These are phyloP conservation scores for Pangasianodon hypophthalmus DNA, from an alignment of 2,113 vertebrate genomes.

Conservation along the genomic window DNA sequence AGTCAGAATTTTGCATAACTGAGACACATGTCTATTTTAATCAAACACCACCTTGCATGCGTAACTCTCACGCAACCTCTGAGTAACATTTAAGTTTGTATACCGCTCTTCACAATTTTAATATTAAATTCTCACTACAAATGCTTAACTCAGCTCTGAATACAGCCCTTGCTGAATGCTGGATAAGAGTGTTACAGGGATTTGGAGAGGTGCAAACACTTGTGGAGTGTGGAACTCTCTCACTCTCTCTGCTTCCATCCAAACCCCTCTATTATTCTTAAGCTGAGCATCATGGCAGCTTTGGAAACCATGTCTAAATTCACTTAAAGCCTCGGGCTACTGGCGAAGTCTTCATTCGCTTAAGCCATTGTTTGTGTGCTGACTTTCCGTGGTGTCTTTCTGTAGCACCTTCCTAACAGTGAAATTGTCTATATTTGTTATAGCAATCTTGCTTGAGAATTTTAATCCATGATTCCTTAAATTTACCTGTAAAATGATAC, in stretches of 20 bases:
- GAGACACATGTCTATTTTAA: background rate
- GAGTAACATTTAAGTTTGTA: background rate
- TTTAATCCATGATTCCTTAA: background rate
- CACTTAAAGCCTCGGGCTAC: background rate
- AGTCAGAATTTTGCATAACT: background rate
- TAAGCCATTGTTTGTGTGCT: conserved; percentile 10
- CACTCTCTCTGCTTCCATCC: background rate
- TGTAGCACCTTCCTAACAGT: background rate
- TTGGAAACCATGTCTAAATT: conserved; percentile 6
- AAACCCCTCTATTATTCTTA: background rate
- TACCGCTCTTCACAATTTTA: background rate
- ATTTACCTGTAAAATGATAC: background rate
- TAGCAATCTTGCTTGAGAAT: background rate
- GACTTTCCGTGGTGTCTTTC: background rate
- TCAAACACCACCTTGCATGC: background rate
- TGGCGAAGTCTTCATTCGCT: background rate
- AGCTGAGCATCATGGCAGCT: background rate
- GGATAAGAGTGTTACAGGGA: background rate
- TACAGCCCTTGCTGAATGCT: background rate
- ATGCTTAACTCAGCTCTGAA: background rate
- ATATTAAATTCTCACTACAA: background rate
- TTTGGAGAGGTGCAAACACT: conserved; percentile 31
- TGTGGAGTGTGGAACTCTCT: conserved; percentile 18
- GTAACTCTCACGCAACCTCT: background rate
- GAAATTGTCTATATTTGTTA: background rate